Evolutionary conservation across 2,797 vertebrate species (phyloP), one percentile per base, ranked within the genome.

Genomic region (Valencia hispanica): DNA sequence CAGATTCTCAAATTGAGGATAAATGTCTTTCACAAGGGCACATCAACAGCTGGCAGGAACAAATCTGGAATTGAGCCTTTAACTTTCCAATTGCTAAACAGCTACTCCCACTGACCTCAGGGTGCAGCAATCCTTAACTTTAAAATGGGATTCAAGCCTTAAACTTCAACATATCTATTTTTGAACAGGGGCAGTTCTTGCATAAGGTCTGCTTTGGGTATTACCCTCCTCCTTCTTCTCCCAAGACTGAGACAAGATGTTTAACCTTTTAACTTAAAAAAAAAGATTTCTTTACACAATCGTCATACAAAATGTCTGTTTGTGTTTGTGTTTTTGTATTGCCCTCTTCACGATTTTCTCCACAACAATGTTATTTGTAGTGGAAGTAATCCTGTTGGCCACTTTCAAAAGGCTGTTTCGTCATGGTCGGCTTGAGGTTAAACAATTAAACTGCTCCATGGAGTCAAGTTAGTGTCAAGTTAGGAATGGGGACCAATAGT

Each of bases 401-500:
- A 20, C 59, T 81, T 68, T 91, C 81, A 89, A 91, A 86, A 80
- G 77, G 41, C 84, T 51, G 72, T 77, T 91, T 91, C 79, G 89
- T 92, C 90, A 93, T 91, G 90, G 88, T 91, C 88, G 83, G 74
- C 84, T 89, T 86, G 79, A 86, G 91, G 89, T 92, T 91, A 91
- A 92, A 84, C 84, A 90, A 88, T 86, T 84, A 78, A 86, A 83
- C 83, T 80, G 76, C 84, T 87, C 84, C 77, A 75, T n/a, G 27
- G 81, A 83, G 84, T 91, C 87, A 85, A 88, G 89, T 90, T 82
- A 86, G 89, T 88, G 85, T 92, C 88, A 83, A 84, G 82, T 89
- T 92, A 87, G 79, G 41, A 82, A 79, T 51, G 50, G 74, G 84
- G 73, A 83, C 72, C 71, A 76, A 55, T 81, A 72, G 72, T 88